These are phyloP conservation scores for Heliconius ismenius DNA, from an alignment of 2,888 invertebrate genomes.

Conservation along the genomic window DNA sequence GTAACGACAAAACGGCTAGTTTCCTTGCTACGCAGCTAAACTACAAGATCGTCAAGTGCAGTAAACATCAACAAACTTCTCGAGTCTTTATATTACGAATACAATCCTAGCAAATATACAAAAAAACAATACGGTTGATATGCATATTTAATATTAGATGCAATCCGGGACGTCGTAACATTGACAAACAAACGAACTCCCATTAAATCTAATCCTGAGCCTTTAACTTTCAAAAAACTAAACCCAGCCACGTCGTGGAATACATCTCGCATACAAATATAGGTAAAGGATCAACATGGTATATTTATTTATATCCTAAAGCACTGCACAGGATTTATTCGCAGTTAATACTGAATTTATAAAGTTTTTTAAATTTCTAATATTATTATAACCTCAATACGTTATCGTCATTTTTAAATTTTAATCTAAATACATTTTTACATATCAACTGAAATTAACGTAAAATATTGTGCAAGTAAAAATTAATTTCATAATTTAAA, in stretches of 20 bases:
- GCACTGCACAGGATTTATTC: constrained; percentile 56
- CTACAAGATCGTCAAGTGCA: constrained; percentile 60
- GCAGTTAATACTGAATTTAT: constrained; percentile 71
- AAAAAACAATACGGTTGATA: constrained; percentile 62
- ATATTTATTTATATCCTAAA: constrained; percentile 50
- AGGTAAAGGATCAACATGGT: constrained; percentile 39
- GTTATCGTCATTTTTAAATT: constrained; percentile 1
- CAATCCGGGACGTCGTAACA: constrained; percentile 46
- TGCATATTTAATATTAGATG: constrained; percentile 57
- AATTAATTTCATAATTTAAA: constrained; percentile 2
- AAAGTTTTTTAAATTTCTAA: constrained; percentile 25
- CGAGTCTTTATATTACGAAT: constrained; percentile 38
- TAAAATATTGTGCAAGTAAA: constrained; percentile 21
- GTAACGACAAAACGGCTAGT: constrained; percentile 47
- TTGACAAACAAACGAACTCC: constrained; percentile 60
- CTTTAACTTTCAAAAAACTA: constrained; percentile 52
- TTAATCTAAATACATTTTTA: constrained; percentile 8
- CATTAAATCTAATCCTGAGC: constrained; percentile 62
- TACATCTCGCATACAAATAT: constrained; percentile 38
- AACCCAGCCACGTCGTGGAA: constrained; percentile 15
- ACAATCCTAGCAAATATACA: constrained; percentile 66
- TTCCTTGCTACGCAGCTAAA: constrained; percentile 67
- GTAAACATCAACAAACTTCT: constrained; percentile 60
- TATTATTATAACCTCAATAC: not conserved
- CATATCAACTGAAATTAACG: constrained; percentile 3